A percentile compares a stretch with the other conserved stretches of the same genome.
phyloP scores from a whole-genome alignment of 2,113 vertebrate species.

The Ramphastos sulfuratus region DNA sequence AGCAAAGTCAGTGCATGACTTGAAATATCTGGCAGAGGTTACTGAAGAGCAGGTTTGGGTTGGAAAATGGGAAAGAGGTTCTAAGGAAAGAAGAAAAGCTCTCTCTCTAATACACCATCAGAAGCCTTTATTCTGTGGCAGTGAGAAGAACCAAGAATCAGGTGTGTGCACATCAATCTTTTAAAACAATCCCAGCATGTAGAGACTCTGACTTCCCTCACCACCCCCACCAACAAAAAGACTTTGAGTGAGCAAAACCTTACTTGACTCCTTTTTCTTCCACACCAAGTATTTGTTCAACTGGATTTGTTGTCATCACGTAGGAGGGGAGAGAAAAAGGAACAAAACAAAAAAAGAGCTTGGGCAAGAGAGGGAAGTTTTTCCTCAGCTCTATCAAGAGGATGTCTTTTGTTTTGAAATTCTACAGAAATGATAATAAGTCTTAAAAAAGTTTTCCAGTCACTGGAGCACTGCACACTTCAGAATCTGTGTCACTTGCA shows the following conservation, averaged over 20 bases:
- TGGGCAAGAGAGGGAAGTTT: background rate
- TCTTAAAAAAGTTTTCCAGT: slow-evolving; percentile 30
- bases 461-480: background rate
- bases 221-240: slow-evolving; percentile 5
- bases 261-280: slow-evolving; percentile 19
- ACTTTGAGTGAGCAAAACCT: background rate
- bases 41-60: background rate
- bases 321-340: background rate
- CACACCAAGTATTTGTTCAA: background rate
- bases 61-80: background rate
- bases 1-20: background rate
- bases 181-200: slow-evolving; percentile 57
- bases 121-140: slow-evolving; percentile 61
- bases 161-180: slow-evolving; percentile 5
- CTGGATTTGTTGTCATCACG: background rate
- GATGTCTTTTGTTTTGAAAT: background rate
- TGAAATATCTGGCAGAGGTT: background rate
- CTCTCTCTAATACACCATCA: background rate
- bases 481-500: background rate
- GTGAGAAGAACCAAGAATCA: slow-evolving; percentile 17
- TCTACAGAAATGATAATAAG: background rate
- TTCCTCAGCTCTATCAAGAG: background rate
- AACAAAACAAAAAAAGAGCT: background rate
- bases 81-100: background rate
- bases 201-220: background rate